Conservation (phyloP, 2,888 invertebrate genomes). For the Notodromas monacha region DNA sequence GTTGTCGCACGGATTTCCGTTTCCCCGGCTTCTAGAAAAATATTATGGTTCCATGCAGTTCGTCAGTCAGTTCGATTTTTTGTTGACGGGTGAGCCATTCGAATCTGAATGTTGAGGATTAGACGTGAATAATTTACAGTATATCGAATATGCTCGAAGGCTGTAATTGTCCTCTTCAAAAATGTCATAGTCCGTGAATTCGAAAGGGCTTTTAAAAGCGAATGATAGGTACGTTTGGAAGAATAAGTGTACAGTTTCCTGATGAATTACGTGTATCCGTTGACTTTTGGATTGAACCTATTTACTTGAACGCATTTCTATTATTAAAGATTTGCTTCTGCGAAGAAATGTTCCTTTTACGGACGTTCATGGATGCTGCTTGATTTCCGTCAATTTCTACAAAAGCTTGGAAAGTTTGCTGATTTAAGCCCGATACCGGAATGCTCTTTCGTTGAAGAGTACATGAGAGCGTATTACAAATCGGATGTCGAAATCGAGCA, state of each 20-base stretch:
- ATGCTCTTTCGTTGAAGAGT: constrained; percentile 61
- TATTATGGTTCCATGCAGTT: constrained; percentile 59
- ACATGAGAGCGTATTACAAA: constrained; percentile 82
- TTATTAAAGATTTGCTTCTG: constrained; percentile 37
- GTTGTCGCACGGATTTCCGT: constrained; percentile 33
- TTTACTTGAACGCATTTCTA: constrained; percentile 11
- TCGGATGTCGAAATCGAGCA: constrained; percentile 55
- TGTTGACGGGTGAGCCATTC: constrained; percentile 42
- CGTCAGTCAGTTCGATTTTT: constrained; percentile 51
- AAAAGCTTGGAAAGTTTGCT: constrained; percentile 58
- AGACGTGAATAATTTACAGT: too few relatives aligned
- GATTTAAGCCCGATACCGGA: constrained; percentile 49
- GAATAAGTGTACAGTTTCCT: constrained; percentile 6
- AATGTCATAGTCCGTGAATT: too few relatives aligned
- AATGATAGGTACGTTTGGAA: background rate
- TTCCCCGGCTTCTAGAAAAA: constrained; percentile 28
- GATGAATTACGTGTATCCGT: constrained; percentile 8
- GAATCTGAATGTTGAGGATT: constrained; percentile 2
- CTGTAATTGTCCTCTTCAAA: too few relatives aligned
- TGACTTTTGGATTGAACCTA: constrained; percentile 8
- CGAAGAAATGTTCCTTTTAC: constrained; percentile 75
- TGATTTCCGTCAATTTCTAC: constrained; percentile 73
- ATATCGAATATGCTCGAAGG: background rate
- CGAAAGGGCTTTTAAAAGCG: too few relatives aligned
- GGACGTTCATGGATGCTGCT: constrained; percentile 90